These are phyloP conservation scores for Phyllostomus discolor DNA, from an alignment of 2,113 vertebrate genomes.

Conservation along the genomic window DNA sequence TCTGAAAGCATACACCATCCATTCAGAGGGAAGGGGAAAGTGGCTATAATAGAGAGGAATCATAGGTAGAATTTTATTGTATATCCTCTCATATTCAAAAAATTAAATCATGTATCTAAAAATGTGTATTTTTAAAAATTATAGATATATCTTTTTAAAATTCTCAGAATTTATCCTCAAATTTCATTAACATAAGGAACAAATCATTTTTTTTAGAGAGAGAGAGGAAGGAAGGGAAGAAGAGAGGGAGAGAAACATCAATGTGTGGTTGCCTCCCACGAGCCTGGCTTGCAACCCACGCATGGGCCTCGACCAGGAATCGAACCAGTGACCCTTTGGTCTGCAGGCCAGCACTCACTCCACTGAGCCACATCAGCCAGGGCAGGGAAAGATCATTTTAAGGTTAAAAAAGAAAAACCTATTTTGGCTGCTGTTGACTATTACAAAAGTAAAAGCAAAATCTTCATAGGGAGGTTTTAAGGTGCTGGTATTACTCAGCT, in stretches of 20 bases:
- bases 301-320: too few species aligned
- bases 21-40: background rate
- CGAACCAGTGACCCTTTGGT: too few species aligned
- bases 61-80: background rate
- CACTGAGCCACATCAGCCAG: too few species aligned
- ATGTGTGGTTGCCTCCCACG: too few species aligned
- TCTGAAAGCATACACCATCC: background rate
- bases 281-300: too few species aligned
- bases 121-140: background rate
- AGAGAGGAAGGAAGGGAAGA: too few species aligned
- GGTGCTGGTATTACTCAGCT: background rate
- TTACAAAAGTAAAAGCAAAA: constrained; percentile 20
- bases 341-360: too few species aligned
- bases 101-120: background rate
- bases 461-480: background rate
- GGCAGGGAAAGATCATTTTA: background rate
- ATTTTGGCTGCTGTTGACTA: background rate
- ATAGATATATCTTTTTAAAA: background rate
- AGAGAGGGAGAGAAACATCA: too few species aligned
- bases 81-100: background rate
- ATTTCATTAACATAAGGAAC: background rate
- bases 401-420: background rate
- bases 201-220: background rate
- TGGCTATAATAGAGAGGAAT: background rate
- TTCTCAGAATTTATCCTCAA: background rate